Evolutionary conservation across 2,888 invertebrate genomes (phyloP), one percentile per base, ranked within the genome.

Genomic region (Dicyrtomina minuta): DNA sequence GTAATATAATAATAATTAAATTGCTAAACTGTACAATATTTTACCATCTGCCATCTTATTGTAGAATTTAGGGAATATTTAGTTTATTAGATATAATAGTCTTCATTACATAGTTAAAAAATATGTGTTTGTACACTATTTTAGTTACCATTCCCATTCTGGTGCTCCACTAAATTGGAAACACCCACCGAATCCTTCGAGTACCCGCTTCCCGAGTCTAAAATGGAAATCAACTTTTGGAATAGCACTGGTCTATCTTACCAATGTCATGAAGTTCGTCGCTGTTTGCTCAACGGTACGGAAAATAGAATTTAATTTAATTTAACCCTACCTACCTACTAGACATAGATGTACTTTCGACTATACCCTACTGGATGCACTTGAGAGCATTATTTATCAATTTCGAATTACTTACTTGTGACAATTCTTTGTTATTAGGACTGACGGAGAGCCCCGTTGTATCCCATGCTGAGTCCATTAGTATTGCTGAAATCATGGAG

Each of bases 241-340:
- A 91, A 91, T 79, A 90, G 91, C 72, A 87, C 87, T 27, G 91
- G 33, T 33, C 33, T 33, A 8, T 3, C 33, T 33, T 93, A 90
- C 80, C 88, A 93, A 82, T 92, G 92, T 44, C 86, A 87, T 75
- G 91, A 91, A 81, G 91, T 88, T 64, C 86, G 90, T 78, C 84
- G 87, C 72, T 91, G 91, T 79, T 86, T 93, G 53, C 83, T 84
- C 71, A 82, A 85, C 82, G 88, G 88, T 89, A 53, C 4, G n/a
- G n/a, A n/a, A n/a, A n/a, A n/a, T n/a, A n/a, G n/a, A n/a, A 10
- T 58, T 58, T 58, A 33, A 27, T n/a, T 58, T 58, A 33, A 27
- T n/a, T 58, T 33, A n/a, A n/a, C n/a, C n/a, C n/a, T n/a, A n/a
- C n/a, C n/a, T n/a, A n/a, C n/a, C n/a, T n/a, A n/a, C n/a, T n/a